phyloP scores from a whole-genome alignment of 92 coral and sea anemone genomes.

The Hydrozoanthus gracilis region DNA sequence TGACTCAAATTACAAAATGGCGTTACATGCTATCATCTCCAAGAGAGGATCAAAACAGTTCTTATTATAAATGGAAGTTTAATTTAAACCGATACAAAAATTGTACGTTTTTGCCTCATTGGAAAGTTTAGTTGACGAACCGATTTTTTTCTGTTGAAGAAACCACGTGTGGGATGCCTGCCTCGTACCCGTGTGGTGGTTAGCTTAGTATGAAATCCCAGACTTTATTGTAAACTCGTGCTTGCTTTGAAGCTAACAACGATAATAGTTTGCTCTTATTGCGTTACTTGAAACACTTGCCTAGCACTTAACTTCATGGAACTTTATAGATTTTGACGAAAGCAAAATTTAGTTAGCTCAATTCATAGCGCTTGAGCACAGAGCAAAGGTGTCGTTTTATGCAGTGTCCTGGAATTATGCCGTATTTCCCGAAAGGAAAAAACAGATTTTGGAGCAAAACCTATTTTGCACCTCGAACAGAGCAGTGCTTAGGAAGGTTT shows the following conservation, averaged over 20 bases:
- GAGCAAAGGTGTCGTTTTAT: background rate
- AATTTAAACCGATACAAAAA: background rate
- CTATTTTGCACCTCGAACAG: background rate
- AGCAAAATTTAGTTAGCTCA: too few species aligned
- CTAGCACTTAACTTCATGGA: too few species aligned
- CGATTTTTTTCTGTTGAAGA: background rate
- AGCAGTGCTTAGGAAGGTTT: background rate
- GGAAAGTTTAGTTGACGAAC: background rate
- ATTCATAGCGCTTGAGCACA: background rate
- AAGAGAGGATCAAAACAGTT: background rate
- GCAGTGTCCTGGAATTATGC: background rate
- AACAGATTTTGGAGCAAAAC: background rate
- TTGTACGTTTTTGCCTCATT: background rate
- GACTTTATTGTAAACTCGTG: background rate
- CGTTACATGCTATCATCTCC: background rate
- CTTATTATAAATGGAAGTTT: background rate
- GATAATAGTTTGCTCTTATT: too few species aligned
- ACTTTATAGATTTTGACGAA: too few species aligned
- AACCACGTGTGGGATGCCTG: constrained; percentile 12
- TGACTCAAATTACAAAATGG: constrained; percentile 2
- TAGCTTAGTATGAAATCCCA: background rate
- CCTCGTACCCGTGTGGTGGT: background rate
- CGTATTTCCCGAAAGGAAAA: background rate
- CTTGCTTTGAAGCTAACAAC: background rate
- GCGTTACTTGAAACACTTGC: too few species aligned